A percentile compares a stretch with the other conserved stretches of the same genome.
Evolutionary conservation across 2,797 vertebrate genomes (phyloP).

Genomic region (Borostomias antarcticus): DNA sequence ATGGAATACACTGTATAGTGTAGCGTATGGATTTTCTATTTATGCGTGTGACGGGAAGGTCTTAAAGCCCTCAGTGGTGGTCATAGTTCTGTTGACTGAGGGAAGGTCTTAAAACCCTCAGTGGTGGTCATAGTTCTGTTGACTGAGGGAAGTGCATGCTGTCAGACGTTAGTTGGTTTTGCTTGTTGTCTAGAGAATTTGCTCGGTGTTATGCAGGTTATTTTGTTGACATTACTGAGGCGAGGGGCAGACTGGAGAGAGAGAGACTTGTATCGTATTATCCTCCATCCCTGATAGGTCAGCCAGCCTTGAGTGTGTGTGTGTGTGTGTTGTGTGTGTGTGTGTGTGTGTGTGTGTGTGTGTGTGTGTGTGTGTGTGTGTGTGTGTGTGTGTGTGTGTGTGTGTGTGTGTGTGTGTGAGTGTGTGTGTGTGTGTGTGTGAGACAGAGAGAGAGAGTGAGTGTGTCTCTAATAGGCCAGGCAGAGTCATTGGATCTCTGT

Average conservation of each 20-base stretch:
- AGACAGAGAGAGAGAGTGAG: too few relatives aligned
- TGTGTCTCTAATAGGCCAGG: neutral
- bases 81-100: too few relatives aligned
- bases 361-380: neutral
- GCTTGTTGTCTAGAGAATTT: neutral
- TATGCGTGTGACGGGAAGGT: too few relatives aligned
- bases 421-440: constrained; percentile 1
- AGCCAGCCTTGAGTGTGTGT: constrained; percentile 1
- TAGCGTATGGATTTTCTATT: too few relatives aligned
- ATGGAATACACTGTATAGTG: too few relatives aligned
- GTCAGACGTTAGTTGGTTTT: too few relatives aligned
- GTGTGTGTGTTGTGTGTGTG: neutral
- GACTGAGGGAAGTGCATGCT: too few relatives aligned
- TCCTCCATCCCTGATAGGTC: constrained; percentile 2
- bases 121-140: too few relatives aligned
- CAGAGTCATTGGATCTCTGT: neutral
- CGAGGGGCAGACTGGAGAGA: too few relatives aligned
- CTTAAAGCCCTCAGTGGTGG: too few relatives aligned
- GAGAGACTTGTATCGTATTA: too few relatives aligned
- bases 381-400: neutral
- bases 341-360: constrained; percentile 14
- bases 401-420: neutral
- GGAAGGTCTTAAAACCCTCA: too few relatives aligned
- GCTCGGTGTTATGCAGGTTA: neutral
- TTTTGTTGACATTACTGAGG: neutral